Percentiles rank a stretch among this genome's conserved stretches.
Evolutionary conservation across 2,888 invertebrate species (phyloP).

Genomic region (Colletes collaris): DNA sequence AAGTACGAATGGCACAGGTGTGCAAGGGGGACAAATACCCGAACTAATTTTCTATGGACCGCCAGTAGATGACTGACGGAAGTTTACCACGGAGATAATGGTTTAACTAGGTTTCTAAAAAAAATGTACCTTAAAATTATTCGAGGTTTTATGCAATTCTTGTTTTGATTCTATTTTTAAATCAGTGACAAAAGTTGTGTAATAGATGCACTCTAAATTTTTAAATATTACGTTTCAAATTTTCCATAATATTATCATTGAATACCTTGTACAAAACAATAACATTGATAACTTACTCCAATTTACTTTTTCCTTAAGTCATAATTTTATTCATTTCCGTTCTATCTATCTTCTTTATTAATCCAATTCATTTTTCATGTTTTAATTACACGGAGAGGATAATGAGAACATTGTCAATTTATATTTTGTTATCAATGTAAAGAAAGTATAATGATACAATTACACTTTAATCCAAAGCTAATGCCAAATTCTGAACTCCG

Average conservation of each 20-base stretch:
- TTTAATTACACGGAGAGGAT: not conserved
- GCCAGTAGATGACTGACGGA: conserved; percentile 84
- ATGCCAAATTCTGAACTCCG: conserved; percentile 28
- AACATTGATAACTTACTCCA: not conserved
- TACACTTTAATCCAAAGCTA: conserved; percentile 14
- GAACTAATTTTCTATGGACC: conserved; percentile 98
- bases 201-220: conserved; percentile 36
- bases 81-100: conserved; percentile 68
- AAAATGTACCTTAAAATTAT: conserved; percentile 29
- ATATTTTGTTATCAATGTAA: not conserved
- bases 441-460: not conserved
- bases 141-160: conserved; percentile 35
- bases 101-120: conserved; percentile 57
- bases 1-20: conserved; percentile 98
- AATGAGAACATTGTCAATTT: not conserved
- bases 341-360: not conserved
- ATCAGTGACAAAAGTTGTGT: conserved; percentile 13
- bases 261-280: conserved; percentile 12
- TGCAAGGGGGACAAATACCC: conserved; percentile 98
- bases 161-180: conserved; percentile 31
- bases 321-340: not conserved
- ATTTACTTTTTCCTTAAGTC: not conserved
- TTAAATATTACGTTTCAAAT: conserved; percentile 21
- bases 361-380: not conserved
- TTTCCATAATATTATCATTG: conserved; percentile 4